Evolutionary conservation across 1,140 invertebrate species (phyloP).

Genomic region (Sesamia nonagrioides): DNA sequence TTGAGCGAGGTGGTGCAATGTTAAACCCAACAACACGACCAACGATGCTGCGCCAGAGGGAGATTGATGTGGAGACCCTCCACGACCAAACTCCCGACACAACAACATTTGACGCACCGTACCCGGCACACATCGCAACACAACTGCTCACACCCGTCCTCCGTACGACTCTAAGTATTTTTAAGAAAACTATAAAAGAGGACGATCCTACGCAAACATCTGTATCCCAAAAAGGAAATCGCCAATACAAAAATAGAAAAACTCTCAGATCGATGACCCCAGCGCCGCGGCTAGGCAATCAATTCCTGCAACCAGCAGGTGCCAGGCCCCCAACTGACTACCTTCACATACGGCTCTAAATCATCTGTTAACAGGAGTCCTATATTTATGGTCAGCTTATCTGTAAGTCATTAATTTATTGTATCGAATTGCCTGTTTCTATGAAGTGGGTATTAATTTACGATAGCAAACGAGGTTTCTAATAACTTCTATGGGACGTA

Average conservation of each 20-base stretch:
- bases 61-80: too few species aligned
- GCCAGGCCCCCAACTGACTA: conserved; percentile 36
- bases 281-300: background rate
- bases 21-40: too few species aligned
- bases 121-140: too few species aligned
- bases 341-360: conserved; percentile 8
- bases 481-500: background rate
- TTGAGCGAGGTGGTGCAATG: too few species aligned
- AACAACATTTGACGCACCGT: too few species aligned
- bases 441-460: conserved; percentile 14
- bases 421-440: background rate
- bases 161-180: too few species aligned
- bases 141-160: too few species aligned
- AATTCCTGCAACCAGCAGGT: conserved; percentile 31
- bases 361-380: conserved; percentile 36
- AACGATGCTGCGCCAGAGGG: too few species aligned
- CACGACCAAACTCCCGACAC: too few species aligned
- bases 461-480: background rate
- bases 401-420: conserved; percentile 22
- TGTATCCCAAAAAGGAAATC: background rate
- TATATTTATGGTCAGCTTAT: conserved; percentile 30
- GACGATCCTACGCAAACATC: background rate
- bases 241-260: conserved; percentile 10
- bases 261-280: background rate
- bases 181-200: too few species aligned